A percentile compares a stretch with the other conserved stretches of the same genome.
phyloP scores from a whole-genome alignment of 2,888 invertebrate species.

The Ophion ventricosus region DNA sequence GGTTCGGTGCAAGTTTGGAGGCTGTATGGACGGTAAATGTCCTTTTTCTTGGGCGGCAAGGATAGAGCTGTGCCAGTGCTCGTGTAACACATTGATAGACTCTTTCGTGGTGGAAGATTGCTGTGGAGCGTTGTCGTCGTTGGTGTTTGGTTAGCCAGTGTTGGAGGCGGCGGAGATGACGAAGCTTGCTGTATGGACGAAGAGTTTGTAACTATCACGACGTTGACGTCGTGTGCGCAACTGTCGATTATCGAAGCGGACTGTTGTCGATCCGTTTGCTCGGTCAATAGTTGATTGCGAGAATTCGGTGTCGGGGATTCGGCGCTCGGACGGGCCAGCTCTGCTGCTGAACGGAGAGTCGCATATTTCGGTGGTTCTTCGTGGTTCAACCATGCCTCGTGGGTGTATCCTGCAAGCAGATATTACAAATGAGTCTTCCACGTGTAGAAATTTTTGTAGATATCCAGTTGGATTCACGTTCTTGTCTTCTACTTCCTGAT shows the following conservation, averaged over 20 bases:
- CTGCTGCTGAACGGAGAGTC: conserved; percentile 85
- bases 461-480: too few relatives aligned
- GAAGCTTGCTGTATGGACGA: conserved; percentile 69
- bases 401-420: conserved; percentile 78
- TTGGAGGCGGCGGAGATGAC: conserved; percentile 64
- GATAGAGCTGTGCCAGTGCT: conserved; percentile 93
- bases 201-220: conserved; percentile 54
- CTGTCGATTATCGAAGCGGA: conserved; percentile 9
- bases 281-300: conserved; percentile 62
- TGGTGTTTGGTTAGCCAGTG: conserved; percentile 67
- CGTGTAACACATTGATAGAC: conserved; percentile 92
- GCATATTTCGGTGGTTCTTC: conserved; percentile 85
- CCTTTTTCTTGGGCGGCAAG: conserved; percentile 95
- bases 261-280: conserved; percentile 37
- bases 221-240: conserved; percentile 78
- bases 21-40: conserved; percentile 95
- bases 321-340: conserved; percentile 80
- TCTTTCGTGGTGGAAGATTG: conserved; percentile 84
- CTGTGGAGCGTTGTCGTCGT: conserved; percentile 70
- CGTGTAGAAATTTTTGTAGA: too few relatives aligned
- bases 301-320: conserved; percentile 72
- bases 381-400: conserved; percentile 81
- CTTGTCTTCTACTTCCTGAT: too few relatives aligned
- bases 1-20: conserved; percentile 83
- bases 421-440: conserved; percentile 17